Base-by-base conservation (phyloP, 2,797 vertebrate species). In the Leuciscus waleckii region DNA sequence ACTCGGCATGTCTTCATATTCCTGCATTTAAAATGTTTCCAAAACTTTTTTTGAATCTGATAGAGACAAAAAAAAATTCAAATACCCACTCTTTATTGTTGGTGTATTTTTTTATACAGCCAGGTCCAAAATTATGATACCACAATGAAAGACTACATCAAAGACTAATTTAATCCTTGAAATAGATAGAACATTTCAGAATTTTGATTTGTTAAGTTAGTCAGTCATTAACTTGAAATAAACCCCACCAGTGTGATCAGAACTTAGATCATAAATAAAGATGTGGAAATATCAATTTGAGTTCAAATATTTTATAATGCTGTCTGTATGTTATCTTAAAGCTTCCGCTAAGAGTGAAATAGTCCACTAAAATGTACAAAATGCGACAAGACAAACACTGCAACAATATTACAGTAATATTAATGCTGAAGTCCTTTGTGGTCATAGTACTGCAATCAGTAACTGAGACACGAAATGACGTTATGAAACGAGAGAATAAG, bases 61-160 rank as follows among this genome's bases (percentile, higher is more conserved):
- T 79, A 82, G n/a, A 61, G 19, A 73, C 68, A 46, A 17, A 17
- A 43, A 65, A 35, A 82, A 74, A 35, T 32, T 73, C 26, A 71
- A 71, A 61, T 58, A 73, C 17, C 37, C 41, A 35, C 56, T 73
- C 19, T 74, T 61, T 61, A 74, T 43, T 35, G 26, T 56, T 67
- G 35, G 49, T 71, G 35, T 29, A 61, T 43, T 4, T 8, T 41
- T 6, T 54, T 35, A 51, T 32, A 21, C 26, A 74, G 46, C 19
- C 5, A 19, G 2, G 11, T 63, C 54, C 23, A 78, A 78, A 77
- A 61, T 11, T 1, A 78, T 41, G 54, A 61, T 19, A 41, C 51
- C 7, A 13, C 35, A 39, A 58, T 21, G 49, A 56, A 16, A 49
- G 46, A 49, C 46, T 5, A 16, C 46, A 49, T 49, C 13, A 76